Conservation (phyloP, 1,140 invertebrate species). For the Drosophila setifemur region DNA sequence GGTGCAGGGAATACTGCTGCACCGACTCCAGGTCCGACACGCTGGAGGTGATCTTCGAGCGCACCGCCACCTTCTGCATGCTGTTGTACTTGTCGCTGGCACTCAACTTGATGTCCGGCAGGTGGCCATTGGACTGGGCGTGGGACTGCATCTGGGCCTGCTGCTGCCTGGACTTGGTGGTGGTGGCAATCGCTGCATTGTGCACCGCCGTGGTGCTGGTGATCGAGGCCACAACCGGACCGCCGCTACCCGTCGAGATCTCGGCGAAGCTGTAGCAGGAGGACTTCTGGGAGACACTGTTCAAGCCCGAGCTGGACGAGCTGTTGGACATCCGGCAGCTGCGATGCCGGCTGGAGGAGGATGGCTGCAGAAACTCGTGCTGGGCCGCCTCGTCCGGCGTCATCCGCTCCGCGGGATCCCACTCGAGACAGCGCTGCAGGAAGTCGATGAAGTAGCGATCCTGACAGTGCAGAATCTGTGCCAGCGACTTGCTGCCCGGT, state of each 20-base stretch:
- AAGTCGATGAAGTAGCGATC: constrained; percentile 97
- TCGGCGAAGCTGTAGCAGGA: constrained; percentile 80
- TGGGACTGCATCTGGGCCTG: constrained; percentile 36
- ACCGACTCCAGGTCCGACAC: constrained; percentile 80
- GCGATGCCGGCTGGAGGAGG: constrained; percentile 77
- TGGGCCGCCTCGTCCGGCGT: constrained; percentile 93
- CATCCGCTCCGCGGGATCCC: constrained; percentile 96
- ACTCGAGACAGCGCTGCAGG: constrained; percentile 95
- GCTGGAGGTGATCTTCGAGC: constrained; percentile 80
- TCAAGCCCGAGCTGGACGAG: constrained; percentile 70
- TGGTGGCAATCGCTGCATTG: constrained; percentile 72
- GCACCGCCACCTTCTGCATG: constrained; percentile 80
- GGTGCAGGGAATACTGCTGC: constrained; percentile 78
- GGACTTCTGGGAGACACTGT: constrained; percentile 77
- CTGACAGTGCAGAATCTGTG: constrained; percentile 90
- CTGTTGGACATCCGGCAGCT: constrained; percentile 81
- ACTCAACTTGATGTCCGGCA: constrained; percentile 79
- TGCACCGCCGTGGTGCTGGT: constrained; percentile 78
- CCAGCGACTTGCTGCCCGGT: constrained; percentile 91
- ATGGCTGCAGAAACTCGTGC: constrained; percentile 88
- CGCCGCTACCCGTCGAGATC: constrained; percentile 68
- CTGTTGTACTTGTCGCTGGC: constrained; percentile 81
- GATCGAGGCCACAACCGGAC: constrained; percentile 72
- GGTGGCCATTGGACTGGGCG: constrained; percentile 71
- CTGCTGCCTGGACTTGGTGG: constrained; percentile 55